Evolutionary conservation across 1,140 invertebrate genomes (phyloP).

Genomic region (Danaus plexippus): DNA sequence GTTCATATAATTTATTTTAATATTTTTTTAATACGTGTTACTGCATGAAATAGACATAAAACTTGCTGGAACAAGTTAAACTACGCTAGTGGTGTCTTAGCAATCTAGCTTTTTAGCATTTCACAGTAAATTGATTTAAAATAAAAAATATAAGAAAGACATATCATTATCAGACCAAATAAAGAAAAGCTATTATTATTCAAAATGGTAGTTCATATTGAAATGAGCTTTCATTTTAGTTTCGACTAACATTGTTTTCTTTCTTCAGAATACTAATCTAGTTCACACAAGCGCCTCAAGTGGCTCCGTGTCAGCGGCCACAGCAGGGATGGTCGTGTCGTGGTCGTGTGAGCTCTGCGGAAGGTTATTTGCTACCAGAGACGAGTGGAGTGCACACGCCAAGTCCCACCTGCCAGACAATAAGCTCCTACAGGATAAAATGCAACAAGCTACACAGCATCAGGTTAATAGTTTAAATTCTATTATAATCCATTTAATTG

Average conservation of each 20-base stretch:
- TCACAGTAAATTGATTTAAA: no score
- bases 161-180: no score
- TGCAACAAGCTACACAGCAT: conserved; percentile 66
- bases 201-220: no score
- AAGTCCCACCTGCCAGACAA: conserved; percentile 77
- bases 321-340: conserved; percentile 67
- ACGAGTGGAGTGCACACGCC: conserved; percentile 83
- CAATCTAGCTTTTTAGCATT: no score
- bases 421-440: conserved; percentile 69
- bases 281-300: conserved; percentile 66
- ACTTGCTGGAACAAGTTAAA: no score
- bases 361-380: conserved; percentile 76
- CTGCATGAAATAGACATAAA: not conserved
- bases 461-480: conserved; percentile 32
- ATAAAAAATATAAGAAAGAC: no score
- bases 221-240: no score
- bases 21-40: conserved; percentile 3
- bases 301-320: conserved; percentile 63
- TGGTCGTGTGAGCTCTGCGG: conserved; percentile 84
- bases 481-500: not conserved
- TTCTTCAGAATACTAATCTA: conserved; percentile 49
- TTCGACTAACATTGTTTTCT: not conserved
- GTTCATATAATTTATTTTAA: no score
- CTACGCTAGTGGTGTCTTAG: no score
- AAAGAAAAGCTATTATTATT: no score